Evolutionary conservation across 2,888 invertebrate genomes (phyloP).

Genomic region (Bellardia bayeri): DNA sequence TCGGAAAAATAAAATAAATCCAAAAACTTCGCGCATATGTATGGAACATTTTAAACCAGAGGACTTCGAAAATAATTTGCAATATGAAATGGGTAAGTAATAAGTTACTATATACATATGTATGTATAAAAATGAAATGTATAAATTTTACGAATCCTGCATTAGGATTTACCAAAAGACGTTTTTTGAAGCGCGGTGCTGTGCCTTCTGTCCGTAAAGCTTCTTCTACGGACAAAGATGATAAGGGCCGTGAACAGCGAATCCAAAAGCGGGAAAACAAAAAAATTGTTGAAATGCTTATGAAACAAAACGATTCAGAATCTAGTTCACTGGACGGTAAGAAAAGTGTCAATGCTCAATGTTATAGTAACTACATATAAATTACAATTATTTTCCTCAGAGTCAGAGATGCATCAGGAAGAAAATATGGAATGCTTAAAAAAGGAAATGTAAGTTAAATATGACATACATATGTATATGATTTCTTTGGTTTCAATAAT

Average conservation of each 20-base stretch:
- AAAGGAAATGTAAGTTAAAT: slow-evolving; percentile 11
- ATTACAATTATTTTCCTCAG: background rate
- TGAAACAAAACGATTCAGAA: background rate
- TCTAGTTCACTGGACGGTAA: no score
- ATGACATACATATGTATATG: background rate
- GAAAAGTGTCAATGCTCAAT: no score
- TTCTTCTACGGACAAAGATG: background rate
- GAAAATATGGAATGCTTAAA: background rate
- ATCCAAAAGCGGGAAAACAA: slow-evolving; percentile 1
- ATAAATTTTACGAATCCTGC: no score
- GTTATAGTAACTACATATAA: no score
- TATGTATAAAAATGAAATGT: no score
- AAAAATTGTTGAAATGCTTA: background rate
- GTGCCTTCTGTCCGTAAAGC: slow-evolving; percentile 10
- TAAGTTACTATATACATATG: no score
- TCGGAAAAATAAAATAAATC: no score
- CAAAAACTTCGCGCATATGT: no score
- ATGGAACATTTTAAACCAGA: no score
- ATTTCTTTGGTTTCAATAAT: background rate
- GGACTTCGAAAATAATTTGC: no score
- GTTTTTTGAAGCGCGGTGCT: slow-evolving; percentile 12
- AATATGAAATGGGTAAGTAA: no score
- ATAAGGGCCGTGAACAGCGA: background rate
- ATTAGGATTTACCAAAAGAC: background rate
- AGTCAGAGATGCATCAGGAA: background rate